These are phyloP conservation scores for Oreochromis tanganicae DNA, from an alignment of 2,113 vertebrate species.

Conservation along the genomic window DNA sequence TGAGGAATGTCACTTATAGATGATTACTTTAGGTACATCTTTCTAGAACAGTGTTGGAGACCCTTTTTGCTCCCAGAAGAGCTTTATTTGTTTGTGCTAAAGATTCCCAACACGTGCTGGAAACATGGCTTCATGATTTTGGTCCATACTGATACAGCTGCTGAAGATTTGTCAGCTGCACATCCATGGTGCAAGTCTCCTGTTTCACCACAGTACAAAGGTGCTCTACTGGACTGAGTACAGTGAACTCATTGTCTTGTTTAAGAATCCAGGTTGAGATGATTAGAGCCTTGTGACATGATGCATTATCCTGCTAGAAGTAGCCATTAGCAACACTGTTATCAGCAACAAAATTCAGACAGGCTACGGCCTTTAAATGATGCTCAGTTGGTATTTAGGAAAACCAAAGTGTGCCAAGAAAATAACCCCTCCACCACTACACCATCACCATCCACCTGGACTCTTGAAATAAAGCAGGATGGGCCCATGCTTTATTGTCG, in stretches of 20 bases:
- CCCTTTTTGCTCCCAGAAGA: background rate
- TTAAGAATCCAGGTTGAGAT: background rate
- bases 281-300: background rate
- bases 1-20: background rate
- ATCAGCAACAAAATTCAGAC: background rate
- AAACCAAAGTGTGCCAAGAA: background rate
- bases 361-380: background rate
- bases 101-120: background rate
- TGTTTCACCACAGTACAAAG: background rate
- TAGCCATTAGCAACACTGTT: background rate
- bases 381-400: background rate
- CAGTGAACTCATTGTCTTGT: background rate
- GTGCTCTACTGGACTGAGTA: background rate
- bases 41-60: background rate
- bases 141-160: background rate
- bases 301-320: background rate
- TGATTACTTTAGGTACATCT: background rate
- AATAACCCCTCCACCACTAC: background rate
- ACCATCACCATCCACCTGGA: background rate
- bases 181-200: background rate
- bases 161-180: background rate
- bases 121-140: background rate
- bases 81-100: background rate
- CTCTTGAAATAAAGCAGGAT: background rate
- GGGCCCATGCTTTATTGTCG: background rate